Evolutionary conservation across 2,888 invertebrate genomes (phyloP).

Genomic region (Cryptus armator): DNA sequence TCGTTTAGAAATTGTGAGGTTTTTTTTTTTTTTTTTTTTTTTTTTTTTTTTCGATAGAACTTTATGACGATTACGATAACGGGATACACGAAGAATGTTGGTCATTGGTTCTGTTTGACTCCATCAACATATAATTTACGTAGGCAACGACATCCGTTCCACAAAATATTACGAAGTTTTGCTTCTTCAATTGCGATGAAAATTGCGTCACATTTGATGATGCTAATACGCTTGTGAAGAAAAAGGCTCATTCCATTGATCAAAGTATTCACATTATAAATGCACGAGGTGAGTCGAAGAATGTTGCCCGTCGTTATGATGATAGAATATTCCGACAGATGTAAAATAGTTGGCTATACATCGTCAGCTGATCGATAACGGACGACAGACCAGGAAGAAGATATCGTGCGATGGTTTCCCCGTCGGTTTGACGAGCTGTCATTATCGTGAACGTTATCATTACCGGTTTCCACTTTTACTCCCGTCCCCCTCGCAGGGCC

Average conservation of each 20-base stretch:
- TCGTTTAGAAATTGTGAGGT: slow-evolving; percentile 23
- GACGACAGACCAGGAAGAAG: slow-evolving; percentile 41
- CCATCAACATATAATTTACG: not conserved
- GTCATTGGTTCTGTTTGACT: not conserved
- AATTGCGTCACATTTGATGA: no score
- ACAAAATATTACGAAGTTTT: not conserved
- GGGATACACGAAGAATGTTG: not conserved
- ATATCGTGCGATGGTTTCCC: slow-evolving; percentile 38
- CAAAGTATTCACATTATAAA: not conserved
- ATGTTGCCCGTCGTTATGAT: slow-evolving; percentile 23
- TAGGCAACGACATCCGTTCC: not conserved
- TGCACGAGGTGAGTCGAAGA: not conserved
- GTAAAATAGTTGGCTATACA: slow-evolving; percentile 25
- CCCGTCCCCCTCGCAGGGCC: not conserved
- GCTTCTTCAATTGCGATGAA: not conserved
- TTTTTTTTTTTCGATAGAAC: not conserved
- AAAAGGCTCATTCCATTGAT: not conserved
- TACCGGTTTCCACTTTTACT: slow-evolving; percentile 37
- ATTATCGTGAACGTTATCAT: slow-evolving; percentile 52
- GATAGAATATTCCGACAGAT: slow-evolving; percentile 16
- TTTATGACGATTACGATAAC: slow-evolving; percentile 3
- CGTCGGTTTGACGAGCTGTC: slow-evolving; percentile 29
- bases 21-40: no score
- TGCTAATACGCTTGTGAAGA: not conserved
- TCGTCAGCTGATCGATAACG: slow-evolving; percentile 44